Conservation (phyloP, 1,140 invertebrate genomes). For the Chrysoperla carnea region DNA sequence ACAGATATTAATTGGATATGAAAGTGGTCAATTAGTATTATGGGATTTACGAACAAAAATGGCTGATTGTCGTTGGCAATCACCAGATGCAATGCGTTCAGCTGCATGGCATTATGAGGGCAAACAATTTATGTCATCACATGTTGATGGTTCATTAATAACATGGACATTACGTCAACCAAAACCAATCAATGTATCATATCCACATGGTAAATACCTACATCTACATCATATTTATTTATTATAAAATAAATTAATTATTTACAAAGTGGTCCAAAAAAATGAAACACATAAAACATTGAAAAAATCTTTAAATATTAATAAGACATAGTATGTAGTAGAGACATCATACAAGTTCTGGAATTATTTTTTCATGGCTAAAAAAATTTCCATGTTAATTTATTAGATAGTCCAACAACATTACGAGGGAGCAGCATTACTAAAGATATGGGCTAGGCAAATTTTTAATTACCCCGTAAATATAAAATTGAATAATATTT, state of each 20-base stretch:
- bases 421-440: too few species aligned
- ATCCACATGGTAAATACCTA: constrained; percentile 69
- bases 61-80: constrained; percentile 70
- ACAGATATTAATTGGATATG: constrained; percentile 92
- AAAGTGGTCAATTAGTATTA: constrained; percentile 81
- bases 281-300: neutral
- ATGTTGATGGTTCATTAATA: constrained; percentile 84
- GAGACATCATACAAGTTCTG: too few species aligned
- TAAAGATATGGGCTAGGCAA: too few species aligned
- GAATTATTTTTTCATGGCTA: too few species aligned
- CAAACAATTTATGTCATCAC: constrained; percentile 94
- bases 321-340: too few species aligned
- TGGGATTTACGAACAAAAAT: constrained; percentile 82
- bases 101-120: constrained; percentile 95
- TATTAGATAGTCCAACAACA: too few species aligned
- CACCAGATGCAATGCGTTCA: constrained; percentile 60
- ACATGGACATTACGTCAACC: constrained; percentile 71
- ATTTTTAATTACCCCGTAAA: too few species aligned
- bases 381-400: too few species aligned
- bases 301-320: too few species aligned
- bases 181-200: constrained; percentile 64
- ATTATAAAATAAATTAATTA: neutral
- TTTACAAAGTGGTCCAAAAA: neutral
- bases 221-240: neutral
- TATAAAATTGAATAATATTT: too few species aligned